These are phyloP conservation scores for Xestia sexstrigata DNA, from an alignment of 2,888 invertebrate species.

Conservation along the genomic window DNA sequence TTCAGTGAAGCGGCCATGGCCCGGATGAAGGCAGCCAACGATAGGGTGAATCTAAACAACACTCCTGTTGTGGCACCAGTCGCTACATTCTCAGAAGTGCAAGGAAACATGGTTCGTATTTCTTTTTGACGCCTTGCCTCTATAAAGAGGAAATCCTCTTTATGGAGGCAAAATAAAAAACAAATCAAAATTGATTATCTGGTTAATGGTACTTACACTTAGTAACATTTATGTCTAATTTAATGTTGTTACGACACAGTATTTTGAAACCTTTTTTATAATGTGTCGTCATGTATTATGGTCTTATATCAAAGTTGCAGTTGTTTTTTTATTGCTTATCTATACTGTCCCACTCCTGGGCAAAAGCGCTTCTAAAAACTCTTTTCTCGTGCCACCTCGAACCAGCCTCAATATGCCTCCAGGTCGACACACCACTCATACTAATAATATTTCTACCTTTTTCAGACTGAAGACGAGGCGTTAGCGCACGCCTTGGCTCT, in stretches of 20 bases:
- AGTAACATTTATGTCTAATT: background rate
- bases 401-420: background rate
- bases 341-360: background rate
- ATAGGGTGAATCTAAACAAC: constrained; percentile 73
- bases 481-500: constrained; percentile 95
- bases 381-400: background rate
- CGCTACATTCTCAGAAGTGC: constrained; percentile 86
- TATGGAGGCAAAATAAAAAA: too few species aligned
- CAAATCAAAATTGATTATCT: too few species aligned
- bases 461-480: constrained; percentile 97
- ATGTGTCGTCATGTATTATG: too few species aligned
- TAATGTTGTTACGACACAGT: too few species aligned
- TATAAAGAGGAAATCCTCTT: too few species aligned
- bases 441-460: constrained; percentile 22
- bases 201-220: background rate
- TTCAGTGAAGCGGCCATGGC: constrained; percentile 87
- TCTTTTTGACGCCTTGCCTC: background rate
- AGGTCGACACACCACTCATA: background rate
- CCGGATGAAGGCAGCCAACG: constrained; percentile 79
- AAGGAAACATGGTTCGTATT: constrained; percentile 92
- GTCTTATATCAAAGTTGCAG: too few species aligned
- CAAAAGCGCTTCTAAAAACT: background rate
- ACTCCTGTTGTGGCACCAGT: constrained; percentile 75
- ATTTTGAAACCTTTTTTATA: too few species aligned
- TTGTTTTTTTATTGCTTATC: too few species aligned